phyloP scores from a whole-genome alignment of 2,113 vertebrate genomes.

The Pterocles gutturalis region DNA sequence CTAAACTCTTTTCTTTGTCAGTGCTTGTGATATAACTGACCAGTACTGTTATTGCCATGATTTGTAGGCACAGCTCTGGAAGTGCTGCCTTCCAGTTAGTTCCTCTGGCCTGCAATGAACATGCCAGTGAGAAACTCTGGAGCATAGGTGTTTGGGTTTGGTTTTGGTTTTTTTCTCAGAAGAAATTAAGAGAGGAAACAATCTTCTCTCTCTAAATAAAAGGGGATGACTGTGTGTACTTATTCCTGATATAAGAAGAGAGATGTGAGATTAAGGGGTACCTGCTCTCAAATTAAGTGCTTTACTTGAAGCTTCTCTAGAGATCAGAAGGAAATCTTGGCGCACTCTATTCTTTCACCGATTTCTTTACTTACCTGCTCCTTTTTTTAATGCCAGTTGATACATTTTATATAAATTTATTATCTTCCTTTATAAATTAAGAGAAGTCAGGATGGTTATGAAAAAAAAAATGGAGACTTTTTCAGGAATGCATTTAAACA shows the following conservation, averaged over 20 bases:
- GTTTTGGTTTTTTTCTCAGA: neutral
- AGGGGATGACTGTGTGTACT: neutral
- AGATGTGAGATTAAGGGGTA: neutral
- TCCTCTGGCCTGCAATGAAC: neutral
- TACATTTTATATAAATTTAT: neutral
- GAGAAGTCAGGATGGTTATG: neutral
- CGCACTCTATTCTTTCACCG: neutral
- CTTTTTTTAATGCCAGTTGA: neutral
- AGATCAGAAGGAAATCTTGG: neutral
- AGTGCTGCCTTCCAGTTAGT: neutral
- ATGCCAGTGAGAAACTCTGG: neutral
- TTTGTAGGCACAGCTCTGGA: neutral
- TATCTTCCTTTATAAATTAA: neutral
- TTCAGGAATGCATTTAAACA: neutral
- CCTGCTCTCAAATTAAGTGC: neutral
- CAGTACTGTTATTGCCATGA: neutral
- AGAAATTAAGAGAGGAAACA: neutral
- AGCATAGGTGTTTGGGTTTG: neutral
- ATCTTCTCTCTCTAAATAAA: neutral
- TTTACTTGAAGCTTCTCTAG: neutral
- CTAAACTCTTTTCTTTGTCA: neutral
- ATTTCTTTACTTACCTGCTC: neutral
- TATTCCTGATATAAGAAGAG: neutral
- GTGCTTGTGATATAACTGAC: neutral
- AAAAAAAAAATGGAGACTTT: neutral